Base-by-base conservation (phyloP, 1,140 invertebrate species). In the Drosophila sp. region DNA sequence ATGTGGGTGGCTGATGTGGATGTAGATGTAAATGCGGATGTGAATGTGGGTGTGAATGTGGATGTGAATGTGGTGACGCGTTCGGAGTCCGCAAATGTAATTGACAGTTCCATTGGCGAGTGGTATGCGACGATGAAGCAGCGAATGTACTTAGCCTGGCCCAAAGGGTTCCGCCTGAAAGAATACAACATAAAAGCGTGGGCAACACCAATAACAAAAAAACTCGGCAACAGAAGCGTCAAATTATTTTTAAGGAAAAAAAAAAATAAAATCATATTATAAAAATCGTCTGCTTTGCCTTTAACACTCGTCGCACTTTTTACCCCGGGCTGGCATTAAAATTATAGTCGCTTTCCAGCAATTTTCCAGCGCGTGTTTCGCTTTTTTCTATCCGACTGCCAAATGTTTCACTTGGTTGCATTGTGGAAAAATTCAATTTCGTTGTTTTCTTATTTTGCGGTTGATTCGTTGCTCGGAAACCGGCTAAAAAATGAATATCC, bases 41-140 rank as follows among this genome's bases (percentile, higher is more conserved):
- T n/a, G n/a, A n/a, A n/a, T n/a, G n/a, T 21, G 21, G 5, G 36
- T 13, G 27, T n/a, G n/a, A 21, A 25, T 67, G 48, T 27, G 27
- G 32, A 45, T 53, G 8, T 58, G 29, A 7, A 40, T 53, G 45
- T 53, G 41, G 41, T 38, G 25, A 62, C 13, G 16, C 25, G 36
- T 57, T 41, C 50, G 40, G 53, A 50, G 53, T 70, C 53, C 56
- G 58, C 51, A 80, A 81, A 78, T 86, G 81, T 86, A 86, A 86
- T 86, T 86, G 81, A 87, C 81, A 86, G 81, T 78, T 87, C 70
- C 86, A 81, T 54, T 70, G 78, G 69, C 77, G 77, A 69, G 80
- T 73, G 67, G 74, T 41, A 65, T 25, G 61, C 41, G 53, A 18
- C 11, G 36, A n/a, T 56, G 65, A 41, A 27, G 50, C 54, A 46